Evolutionary conservation across 2,888 invertebrate genomes (phyloP), one percentile per base, ranked within the genome.

Genomic region (Meiosimyza decipiens): DNA sequence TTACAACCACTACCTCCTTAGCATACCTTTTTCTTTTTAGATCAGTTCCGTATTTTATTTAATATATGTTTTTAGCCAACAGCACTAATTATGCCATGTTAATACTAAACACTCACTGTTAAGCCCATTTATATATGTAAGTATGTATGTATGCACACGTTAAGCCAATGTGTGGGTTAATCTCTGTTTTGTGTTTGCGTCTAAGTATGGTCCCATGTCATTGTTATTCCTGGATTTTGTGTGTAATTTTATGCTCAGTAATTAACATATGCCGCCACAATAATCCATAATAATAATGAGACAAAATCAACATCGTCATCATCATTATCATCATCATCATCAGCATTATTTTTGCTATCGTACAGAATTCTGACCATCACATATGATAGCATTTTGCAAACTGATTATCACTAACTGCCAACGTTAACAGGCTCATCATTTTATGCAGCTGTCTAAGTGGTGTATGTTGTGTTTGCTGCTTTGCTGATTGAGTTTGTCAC

Each of bases 331-430:
- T 55, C 15, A 55, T n/a, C 11, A 11, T 2, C 22, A 55, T 22
- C 15, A 55, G 11, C 55, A 18, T 22, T 55, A 22, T 16, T 55
- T 12, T 18, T 55, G 55, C 18, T 7, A 16, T 5, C 55, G 3
- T 16, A 18, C 22, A 22, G 55, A 16, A 11, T 15, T 22, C 55
- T 55, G 13, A 40, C 55, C 55, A 55, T 22, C 13, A 18, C 22
- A 55, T 55, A 1, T 40, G 40, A 40, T 40, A 40, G 40, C 40
- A 40, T 52, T 15, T 40, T 40, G 33, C 15, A 33, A 33, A 33
- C 52, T 66, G 65, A 66, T 66, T 66, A 28, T 66, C 52, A 66
- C 65, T 66, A 54, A 66, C 54, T 52, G 52, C 52, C 65, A 54
- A 66, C 65, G n/a, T 52, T 66, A 54, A 54, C 33, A 52, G 0